phyloP scores from a whole-genome alignment of 2,113 vertebrate species.

The Epinephelus cyanopodus region DNA sequence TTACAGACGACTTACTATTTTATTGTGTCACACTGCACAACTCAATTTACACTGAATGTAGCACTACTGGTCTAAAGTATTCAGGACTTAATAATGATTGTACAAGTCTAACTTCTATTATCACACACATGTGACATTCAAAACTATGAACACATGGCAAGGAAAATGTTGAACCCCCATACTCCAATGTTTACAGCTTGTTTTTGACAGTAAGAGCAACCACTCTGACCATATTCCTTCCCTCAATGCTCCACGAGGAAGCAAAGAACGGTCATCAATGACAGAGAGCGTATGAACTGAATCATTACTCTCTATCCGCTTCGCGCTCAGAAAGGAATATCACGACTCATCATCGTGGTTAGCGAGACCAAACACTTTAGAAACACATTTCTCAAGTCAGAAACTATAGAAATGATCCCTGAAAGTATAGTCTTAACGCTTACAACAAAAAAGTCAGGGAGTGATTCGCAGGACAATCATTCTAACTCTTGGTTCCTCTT shows the following conservation, averaged over 20 bases:
- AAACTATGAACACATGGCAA: no score
- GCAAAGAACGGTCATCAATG: conserved; percentile 9
- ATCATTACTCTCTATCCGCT: neutral
- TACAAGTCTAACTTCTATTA: no score
- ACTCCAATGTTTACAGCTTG: no score
- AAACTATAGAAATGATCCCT: conserved; percentile 75
- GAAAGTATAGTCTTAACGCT: conserved; percentile 69
- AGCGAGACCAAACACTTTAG: conserved; percentile 73
- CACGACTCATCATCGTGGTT: conserved; percentile 59
- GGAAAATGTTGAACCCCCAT: no score
- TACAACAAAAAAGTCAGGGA: rapidly evolving
- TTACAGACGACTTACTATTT: no score
- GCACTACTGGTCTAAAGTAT: no score
- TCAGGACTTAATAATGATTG: no score
- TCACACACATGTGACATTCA: rapidly evolving
- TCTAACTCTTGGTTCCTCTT: neutral
- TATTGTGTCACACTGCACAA: no score
- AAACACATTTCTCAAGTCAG: conserved; percentile 76
- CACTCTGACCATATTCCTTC: neutral
- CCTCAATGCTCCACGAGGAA: neutral
- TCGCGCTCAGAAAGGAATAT: conserved; percentile 26
- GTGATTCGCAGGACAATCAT: neutral
- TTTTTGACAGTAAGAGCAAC: no score
- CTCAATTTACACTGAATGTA: no score
- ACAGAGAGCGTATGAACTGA: neutral